These are phyloP conservation scores for Trichonephila clavata DNA, from an alignment of 1,140 invertebrate species.

Conservation along the genomic window DNA sequence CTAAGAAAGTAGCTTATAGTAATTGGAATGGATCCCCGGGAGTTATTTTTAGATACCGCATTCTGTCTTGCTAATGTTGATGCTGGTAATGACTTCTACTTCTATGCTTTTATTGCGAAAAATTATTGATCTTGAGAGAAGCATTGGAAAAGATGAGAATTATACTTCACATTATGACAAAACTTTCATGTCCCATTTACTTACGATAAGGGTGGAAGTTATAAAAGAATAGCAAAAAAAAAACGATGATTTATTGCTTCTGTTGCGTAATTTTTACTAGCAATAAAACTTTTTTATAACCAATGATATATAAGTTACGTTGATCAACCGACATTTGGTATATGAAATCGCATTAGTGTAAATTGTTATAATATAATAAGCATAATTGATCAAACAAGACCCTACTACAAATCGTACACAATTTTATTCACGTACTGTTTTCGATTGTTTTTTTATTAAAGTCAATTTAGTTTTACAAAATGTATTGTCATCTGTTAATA, in stretches of 20 bases:
- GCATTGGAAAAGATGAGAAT: conserved; percentile 30
- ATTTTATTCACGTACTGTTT: too few species aligned
- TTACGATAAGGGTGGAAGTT: neutral
- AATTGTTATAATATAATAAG: too few species aligned
- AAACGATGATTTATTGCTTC: neutral
- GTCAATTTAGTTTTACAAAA: too few species aligned
- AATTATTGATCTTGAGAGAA: conserved; percentile 11
- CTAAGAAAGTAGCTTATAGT: neutral
- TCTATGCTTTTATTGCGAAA: conserved; percentile 16
- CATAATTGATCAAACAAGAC: too few species aligned
- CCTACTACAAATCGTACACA: too few species aligned
- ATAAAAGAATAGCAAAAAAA: neutral
- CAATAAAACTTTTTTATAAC: too few species aligned
- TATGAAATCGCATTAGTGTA: too few species aligned
- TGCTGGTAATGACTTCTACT: neutral
- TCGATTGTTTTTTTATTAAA: too few species aligned
- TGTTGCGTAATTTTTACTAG: too few species aligned
- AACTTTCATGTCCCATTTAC: neutral
- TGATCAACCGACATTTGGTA: too few species aligned
- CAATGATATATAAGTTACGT: too few species aligned
- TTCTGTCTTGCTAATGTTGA: neutral
- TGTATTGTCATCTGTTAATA: too few species aligned
- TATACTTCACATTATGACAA: conserved; percentile 27
- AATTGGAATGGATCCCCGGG: conserved; percentile 28
- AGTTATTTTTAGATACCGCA: conserved; percentile 34